A percentile compares a stretch with the other conserved stretches of the same genome.
These are phyloP conservation scores for Tribolium madens DNA, from an alignment of 1,140 invertebrate species.

Conservation along the genomic window DNA sequence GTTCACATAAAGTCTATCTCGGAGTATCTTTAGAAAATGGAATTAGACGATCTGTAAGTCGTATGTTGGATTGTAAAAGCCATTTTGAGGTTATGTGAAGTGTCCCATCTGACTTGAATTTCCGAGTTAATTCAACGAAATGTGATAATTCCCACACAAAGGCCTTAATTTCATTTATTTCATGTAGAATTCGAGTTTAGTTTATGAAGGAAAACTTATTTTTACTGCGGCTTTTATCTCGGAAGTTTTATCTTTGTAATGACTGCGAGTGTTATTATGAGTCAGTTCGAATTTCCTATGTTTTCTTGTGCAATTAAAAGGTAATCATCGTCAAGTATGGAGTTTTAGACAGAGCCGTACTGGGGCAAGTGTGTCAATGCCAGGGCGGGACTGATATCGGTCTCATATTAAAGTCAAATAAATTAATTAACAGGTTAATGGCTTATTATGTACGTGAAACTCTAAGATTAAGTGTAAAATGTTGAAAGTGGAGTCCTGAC, in stretches of 20 bases:
- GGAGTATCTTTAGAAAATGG: constrained; percentile 5
- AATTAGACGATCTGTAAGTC: constrained; percentile 45
- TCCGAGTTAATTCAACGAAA: neutral
- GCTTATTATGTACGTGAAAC: neutral
- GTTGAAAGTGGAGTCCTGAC: neutral
- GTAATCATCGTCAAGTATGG: neutral
- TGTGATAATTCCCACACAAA: too few relatives aligned
- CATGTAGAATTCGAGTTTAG: neutral
- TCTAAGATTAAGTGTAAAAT: constrained; percentile 10
- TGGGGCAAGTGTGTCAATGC: neutral
- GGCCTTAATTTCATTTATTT: neutral
- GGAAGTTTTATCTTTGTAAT: neutral
- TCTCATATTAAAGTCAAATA: neutral
- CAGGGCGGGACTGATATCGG: neutral
- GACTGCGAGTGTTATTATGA: neutral
- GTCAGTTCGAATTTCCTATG: neutral
- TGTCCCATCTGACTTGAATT: neutral
- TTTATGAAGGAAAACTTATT: neutral
- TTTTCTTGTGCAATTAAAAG: neutral
- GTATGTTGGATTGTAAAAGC: neutral
- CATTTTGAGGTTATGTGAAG: constrained; percentile 13
- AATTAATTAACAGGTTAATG: constrained; percentile 16
- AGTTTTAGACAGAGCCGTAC: neutral
- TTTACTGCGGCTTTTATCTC: neutral
- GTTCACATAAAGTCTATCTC: neutral